Conservation (phyloP, 2,888 invertebrate species). For the Dryadula phaetusa region DNA sequence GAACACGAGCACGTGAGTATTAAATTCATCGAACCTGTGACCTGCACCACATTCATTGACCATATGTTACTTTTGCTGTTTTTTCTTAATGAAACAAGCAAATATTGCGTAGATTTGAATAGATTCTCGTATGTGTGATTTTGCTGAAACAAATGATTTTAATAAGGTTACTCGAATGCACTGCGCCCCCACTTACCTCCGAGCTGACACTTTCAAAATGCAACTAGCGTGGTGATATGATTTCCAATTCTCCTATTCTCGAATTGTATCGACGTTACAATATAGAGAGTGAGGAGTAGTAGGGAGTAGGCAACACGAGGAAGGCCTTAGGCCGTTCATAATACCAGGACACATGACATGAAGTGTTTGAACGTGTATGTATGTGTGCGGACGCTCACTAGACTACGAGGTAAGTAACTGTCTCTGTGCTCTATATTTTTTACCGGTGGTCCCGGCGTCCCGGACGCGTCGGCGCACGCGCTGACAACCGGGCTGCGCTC, state of each 20-base stretch:
- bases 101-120: no score
- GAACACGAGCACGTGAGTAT: background rate
- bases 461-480: slow-evolving; percentile 16
- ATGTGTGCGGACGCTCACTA: background rate
- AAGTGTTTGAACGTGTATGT: background rate
- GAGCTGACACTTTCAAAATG: no score
- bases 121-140: no score
- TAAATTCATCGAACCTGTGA: background rate
- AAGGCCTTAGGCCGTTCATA: background rate
- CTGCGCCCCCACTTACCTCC: background rate
- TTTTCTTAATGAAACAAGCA: background rate
- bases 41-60: background rate
- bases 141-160: no score
- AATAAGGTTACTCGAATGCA: no score
- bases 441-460: slow-evolving; percentile 13
- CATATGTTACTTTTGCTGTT: background rate
- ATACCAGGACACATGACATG: background rate
- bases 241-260: no score
- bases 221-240: no score
- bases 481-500: background rate
- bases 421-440: slow-evolving; percentile 36
- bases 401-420: slow-evolving; percentile 31
- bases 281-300: background rate
- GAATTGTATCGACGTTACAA: background rate
- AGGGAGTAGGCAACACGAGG: background rate